phyloP scores from a whole-genome alignment of 2,888 invertebrate genomes.

The Drosophila nigritarsus region DNA sequence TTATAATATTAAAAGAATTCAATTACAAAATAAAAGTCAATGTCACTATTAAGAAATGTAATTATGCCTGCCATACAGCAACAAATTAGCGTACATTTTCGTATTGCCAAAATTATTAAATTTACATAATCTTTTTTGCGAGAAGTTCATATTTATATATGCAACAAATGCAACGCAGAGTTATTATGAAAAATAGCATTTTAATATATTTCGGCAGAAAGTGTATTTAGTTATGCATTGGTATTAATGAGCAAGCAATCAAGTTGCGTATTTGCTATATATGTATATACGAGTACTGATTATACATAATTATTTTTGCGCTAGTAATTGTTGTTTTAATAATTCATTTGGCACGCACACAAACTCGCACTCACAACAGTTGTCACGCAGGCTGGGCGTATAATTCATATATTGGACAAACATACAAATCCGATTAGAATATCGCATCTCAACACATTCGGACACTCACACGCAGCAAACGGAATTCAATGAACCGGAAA shows the following conservation, averaged over 20 bases:
- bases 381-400: constrained; percentile 29
- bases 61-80: neutral
- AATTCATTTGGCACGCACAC: constrained; percentile 48
- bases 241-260: constrained; percentile 27
- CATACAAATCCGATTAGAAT: constrained; percentile 76
- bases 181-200: constrained; percentile 19
- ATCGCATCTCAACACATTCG: constrained; percentile 59
- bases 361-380: constrained; percentile 13
- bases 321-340: constrained; percentile 71
- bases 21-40: neutral
- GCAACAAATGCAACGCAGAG: neutral
- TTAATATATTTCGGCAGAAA: constrained; percentile 18
- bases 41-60: neutral
- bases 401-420: constrained; percentile 58
- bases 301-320: constrained; percentile 56
- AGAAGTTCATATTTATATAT: neutral
- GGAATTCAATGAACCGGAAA: constrained; percentile 76
- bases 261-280: constrained; percentile 17
- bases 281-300: constrained; percentile 13
- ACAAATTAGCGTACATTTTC: neutral
- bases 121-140: neutral
- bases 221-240: constrained; percentile 44
- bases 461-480: constrained; percentile 41
- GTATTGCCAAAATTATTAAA: neutral
- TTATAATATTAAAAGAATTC: neutral